phyloP scores from a whole-genome alignment of 2,113 vertebrate species.

The Pipra filicauda region DNA sequence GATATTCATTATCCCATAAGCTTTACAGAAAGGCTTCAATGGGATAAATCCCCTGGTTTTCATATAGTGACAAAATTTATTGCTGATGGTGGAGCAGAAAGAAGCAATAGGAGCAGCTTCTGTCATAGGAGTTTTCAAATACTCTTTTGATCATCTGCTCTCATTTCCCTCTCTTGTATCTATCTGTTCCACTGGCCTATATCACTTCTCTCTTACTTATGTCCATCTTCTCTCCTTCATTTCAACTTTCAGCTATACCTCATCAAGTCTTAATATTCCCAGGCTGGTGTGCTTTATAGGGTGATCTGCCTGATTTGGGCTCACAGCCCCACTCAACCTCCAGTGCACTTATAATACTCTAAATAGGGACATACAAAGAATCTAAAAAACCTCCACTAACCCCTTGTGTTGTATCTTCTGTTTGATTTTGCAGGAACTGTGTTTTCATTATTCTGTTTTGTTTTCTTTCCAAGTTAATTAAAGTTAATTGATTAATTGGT shows the following conservation, averaged over 20 bases:
- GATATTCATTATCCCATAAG: background rate
- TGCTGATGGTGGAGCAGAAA: background rate
- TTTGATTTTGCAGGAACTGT: background rate
- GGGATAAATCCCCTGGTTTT: background rate
- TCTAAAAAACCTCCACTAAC: background rate
- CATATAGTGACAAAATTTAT: background rate
- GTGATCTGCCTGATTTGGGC: background rate
- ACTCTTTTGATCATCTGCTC: background rate
- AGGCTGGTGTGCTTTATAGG: background rate
- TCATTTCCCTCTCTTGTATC: background rate
- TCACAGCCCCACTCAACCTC: background rate
- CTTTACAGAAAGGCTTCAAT: background rate
- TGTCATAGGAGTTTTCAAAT: background rate
- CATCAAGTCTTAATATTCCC: background rate
- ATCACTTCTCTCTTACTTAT: background rate
- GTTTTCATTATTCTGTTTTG: background rate
- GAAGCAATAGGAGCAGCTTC: background rate
- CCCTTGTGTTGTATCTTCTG: background rate
- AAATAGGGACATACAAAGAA: background rate
- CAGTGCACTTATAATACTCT: background rate
- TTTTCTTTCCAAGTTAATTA: slow-evolving; percentile 19
- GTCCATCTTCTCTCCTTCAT: background rate
- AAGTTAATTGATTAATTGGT: slow-evolving; percentile 11
- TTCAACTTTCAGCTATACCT: background rate
- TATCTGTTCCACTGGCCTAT: background rate